Evolutionary conservation across 2,888 invertebrate genomes (phyloP).

Genomic region (Catocala sponsa): DNA sequence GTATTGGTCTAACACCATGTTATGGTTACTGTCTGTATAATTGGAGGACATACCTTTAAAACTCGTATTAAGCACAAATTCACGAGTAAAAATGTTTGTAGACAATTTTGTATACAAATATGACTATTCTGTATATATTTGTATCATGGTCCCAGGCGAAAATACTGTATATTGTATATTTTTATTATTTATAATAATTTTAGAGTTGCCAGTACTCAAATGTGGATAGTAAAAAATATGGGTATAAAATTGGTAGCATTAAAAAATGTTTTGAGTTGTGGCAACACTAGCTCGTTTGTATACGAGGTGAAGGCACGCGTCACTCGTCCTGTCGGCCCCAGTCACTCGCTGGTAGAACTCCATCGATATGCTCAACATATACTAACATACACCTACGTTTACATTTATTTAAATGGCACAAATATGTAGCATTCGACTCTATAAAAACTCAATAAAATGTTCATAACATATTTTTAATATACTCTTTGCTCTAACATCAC

Average conservation of each 20-base stretch:
- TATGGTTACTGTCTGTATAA: neutral
- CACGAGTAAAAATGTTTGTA: slow-evolving; percentile 40
- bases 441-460: slow-evolving; percentile 60
- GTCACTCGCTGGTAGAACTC: slow-evolving; percentile 46
- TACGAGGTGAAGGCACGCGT: slow-evolving; percentile 55
- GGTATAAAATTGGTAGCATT: slow-evolving; percentile 3
- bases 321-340: slow-evolving; percentile 52
- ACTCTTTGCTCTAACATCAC: slow-evolving; percentile 83
- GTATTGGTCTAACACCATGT: neutral
- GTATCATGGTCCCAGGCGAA: slow-evolving; percentile 62
- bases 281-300: slow-evolving; percentile 36
- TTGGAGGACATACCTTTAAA: neutral
- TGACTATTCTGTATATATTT: slow-evolving; percentile 47
- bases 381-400: slow-evolving; percentile 64
- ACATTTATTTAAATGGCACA: slow-evolving; percentile 81
- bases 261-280: slow-evolving; percentile 28
- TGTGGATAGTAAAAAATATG: slow-evolving; percentile 4
- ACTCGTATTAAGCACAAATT: slow-evolving; percentile 25
- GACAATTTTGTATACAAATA: slow-evolving; percentile 40
- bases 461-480: slow-evolving; percentile 66
- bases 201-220: slow-evolving; percentile 27
- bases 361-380: slow-evolving; percentile 58
- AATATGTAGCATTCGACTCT: slow-evolving; percentile 78
- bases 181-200: slow-evolving; percentile 31
- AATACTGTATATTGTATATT: slow-evolving; percentile 57